These are phyloP conservation scores for Enchytraeus crypticus DNA, from an alignment of 2,888 invertebrate species.

Conservation along the genomic window DNA sequence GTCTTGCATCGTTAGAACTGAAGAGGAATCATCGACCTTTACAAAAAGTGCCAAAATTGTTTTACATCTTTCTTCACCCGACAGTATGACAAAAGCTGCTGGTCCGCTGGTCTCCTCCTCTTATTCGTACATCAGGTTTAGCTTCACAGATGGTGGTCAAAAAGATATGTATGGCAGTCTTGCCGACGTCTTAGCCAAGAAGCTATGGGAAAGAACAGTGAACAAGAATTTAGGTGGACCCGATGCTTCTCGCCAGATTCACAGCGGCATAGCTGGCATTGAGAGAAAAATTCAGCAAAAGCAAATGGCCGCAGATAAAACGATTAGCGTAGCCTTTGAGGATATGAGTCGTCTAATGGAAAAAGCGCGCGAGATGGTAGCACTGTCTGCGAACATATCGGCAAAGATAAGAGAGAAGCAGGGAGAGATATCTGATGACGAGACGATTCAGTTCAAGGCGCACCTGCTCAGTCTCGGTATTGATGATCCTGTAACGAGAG, in stretches of 20 bases:
- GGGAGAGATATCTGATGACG: slow-evolving; percentile 87
- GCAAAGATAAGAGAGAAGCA: slow-evolving; percentile 61
- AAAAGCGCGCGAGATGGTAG: slow-evolving; percentile 88
- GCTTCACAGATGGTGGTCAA: slow-evolving; percentile 71
- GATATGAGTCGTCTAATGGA: slow-evolving; percentile 88
- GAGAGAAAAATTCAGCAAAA: slow-evolving; percentile 83
- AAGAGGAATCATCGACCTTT: slow-evolving; percentile 73
- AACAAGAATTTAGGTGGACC: too few relatives aligned
- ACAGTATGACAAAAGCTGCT: slow-evolving; percentile 57
- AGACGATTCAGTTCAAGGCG: slow-evolving; percentile 89
- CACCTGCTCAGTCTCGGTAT: slow-evolving; percentile 93
- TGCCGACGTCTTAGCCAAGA: background rate
- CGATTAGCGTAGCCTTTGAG: slow-evolving; percentile 85
- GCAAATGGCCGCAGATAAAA: slow-evolving; percentile 80
- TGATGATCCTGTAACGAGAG: slow-evolving; percentile 92
- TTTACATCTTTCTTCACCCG: background rate
- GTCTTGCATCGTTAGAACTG: slow-evolving; percentile 64
- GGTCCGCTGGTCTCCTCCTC: slow-evolving; percentile 67
- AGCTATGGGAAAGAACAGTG: background rate
- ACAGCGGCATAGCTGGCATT: slow-evolving; percentile 83
- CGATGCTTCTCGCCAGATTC: too few relatives aligned
- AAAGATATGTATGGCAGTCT: slow-evolving; percentile 26
- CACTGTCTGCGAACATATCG: slow-evolving; percentile 80
- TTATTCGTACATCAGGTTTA: slow-evolving; percentile 69
- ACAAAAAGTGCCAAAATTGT: slow-evolving; percentile 60